Evolutionary conservation across 2,113 vertebrate species (phyloP).

Genomic region (Leucoraja erinaceus): DNA sequence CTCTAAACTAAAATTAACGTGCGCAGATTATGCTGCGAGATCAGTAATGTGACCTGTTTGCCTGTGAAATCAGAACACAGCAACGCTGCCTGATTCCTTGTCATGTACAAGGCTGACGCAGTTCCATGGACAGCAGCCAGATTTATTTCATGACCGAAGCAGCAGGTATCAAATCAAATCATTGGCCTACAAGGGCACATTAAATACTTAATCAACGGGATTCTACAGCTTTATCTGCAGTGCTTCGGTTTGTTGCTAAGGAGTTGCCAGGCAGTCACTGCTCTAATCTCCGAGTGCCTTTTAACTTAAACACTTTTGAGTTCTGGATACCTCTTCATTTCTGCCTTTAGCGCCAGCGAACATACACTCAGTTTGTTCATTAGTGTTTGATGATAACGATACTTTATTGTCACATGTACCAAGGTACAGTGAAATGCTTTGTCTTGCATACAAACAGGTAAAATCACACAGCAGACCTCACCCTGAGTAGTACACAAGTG

Average conservation of each 20-base stretch:
- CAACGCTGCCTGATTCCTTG: neutral
- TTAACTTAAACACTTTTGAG: neutral
- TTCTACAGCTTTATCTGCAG: neutral
- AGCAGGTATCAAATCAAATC: neutral
- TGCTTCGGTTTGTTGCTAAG: neutral
- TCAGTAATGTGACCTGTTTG: neutral
- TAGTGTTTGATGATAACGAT: neutral
- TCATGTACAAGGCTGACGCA: neutral
- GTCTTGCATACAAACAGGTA: no score
- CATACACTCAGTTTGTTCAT: neutral
- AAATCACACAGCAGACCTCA: no score
- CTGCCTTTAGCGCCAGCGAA: neutral
- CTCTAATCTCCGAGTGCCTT: neutral
- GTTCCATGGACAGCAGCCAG: neutral
- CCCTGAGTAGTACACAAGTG: no score
- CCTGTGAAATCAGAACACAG: neutral
- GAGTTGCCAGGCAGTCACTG: neutral
- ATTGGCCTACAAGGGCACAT: neutral
- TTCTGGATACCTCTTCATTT: neutral
- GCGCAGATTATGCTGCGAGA: neutral
- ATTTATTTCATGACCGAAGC: slow-evolving; percentile 10
- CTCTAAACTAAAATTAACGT: no score
- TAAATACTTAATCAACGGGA: neutral
- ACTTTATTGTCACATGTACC: neutral
- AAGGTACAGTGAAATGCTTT: no score